These are phyloP conservation scores for Trididemnum nubilum DNA, from an alignment of 23 tunicate genomes.

Conservation along the genomic window DNA sequence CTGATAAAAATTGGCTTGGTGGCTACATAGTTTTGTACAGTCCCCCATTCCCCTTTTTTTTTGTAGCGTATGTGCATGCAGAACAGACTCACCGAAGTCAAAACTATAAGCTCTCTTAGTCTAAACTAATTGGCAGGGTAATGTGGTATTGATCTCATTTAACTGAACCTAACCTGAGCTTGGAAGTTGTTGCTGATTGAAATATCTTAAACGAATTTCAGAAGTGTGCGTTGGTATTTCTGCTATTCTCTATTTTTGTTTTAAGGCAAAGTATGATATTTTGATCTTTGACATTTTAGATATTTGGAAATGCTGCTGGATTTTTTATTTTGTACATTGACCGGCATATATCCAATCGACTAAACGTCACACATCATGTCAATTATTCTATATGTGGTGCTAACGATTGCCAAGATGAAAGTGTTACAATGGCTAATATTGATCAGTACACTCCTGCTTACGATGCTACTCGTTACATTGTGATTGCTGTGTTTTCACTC, in stretches of 20 bases:
- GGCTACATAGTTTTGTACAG: no score
- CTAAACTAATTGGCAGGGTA: no score
- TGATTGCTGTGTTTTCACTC: not conserved
- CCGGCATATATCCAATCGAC: not conserved
- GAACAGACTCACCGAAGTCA: no score
- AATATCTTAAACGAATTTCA: no score
- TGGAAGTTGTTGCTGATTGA: no score
- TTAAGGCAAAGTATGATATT: not conserved
- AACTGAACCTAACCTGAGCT: no score
- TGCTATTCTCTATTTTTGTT: not conserved
- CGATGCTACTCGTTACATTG: constrained; percentile 32
- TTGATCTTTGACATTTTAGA: constrained; percentile 9
- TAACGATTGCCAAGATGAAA: constrained; percentile 30
- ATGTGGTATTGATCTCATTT: no score
- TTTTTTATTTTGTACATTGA: constrained; percentile 28
- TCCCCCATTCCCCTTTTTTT: no score
- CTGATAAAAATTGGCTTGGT: no score
- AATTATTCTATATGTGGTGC: constrained; percentile 29
- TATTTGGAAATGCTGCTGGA: constrained; percentile 35
- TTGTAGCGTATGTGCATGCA: no score
- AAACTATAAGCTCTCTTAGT: no score
- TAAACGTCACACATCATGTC: not conserved
- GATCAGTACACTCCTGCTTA: constrained; percentile 38
- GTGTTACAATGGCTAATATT: constrained; percentile 7
- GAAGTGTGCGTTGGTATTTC: not conserved